Base-by-base conservation (phyloP, 23 tunicate species). In the Trididemnum miniatum region DNA sequence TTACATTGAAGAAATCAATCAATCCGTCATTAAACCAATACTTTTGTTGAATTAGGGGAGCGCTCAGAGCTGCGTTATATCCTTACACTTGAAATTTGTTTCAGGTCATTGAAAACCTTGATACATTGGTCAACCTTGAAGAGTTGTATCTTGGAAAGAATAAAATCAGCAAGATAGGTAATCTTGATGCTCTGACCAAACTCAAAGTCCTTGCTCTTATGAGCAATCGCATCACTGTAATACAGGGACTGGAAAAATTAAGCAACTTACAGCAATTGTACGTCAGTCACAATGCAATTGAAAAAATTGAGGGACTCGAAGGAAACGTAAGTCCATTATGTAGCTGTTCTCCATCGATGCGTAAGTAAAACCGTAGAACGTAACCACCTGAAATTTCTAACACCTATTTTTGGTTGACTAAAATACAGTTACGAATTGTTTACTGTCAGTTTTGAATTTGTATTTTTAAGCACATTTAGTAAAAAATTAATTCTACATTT, bases 81-180 rank as follows among this genome's bases (percentile, higher is more conserved):
- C n/a, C n/a, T n/a, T n/a, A n/a, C n/a, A n/a, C n/a, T n/a, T 44
- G 15, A 44, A 44, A 44, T 44, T 44, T 30, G 39, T 31, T 76
- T 15, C 66, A 91, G 97, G 89, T 25, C 20, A 93, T 93, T 30
- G 89, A 88, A 38, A 85, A 85, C 35, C 72, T 95, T 35, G 95
- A 89, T 1, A 24, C 82, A 15, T 86, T 89, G 1, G 38, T 71
- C 7, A 82, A 85, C n/a, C 65, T 95, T 1, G 83, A 86, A 63
- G 95, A 95, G 49, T 76, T 95, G 51, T 89, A 89, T 78, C 78
- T 89, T 29, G 99, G 99, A 35, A 95, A 95, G 36, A 95, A 95
- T 80, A 95, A 95, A 80, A 86, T 95, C 31, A 76, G 89, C 27
- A 82, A 83, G 31, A 90, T 95, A 9, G 65, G 37, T 2, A 90